phyloP scores from a whole-genome alignment of 2,113 vertebrate genomes.

The Cichladusa arquata region DNA sequence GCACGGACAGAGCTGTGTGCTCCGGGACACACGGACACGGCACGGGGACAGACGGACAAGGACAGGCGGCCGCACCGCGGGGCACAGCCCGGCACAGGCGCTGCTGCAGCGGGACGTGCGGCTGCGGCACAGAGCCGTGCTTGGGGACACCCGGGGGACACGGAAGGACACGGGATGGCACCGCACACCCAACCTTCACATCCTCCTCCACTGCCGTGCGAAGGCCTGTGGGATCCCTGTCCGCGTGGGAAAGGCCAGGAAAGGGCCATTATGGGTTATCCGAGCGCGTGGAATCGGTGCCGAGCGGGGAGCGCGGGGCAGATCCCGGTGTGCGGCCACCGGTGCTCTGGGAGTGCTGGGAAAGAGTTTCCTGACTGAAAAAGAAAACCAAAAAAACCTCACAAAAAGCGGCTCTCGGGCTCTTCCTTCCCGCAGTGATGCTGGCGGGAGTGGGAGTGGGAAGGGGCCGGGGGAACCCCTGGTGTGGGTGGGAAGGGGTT shows the following conservation, averaged over 20 bases:
- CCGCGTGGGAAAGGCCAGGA: background rate
- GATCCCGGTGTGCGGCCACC: background rate
- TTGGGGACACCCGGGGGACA: background rate
- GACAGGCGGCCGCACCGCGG: background rate
- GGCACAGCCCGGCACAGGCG: background rate
- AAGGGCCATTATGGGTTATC: slow-evolving; percentile 27
- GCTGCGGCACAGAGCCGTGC: background rate
- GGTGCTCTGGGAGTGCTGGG: background rate
- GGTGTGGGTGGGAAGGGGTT: background rate
- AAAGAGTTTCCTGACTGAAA: slow-evolving; percentile 35
- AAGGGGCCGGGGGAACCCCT: background rate
- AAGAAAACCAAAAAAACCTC: background rate
- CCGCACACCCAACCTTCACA: fast-evolving
- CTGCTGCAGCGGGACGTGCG: background rate
- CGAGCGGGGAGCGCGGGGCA: background rate
- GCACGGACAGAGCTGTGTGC: background rate
- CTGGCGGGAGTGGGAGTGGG: background rate
- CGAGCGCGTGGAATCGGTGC: background rate
- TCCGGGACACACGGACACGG: fast-evolving
- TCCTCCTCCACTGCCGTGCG: fast-evolving
- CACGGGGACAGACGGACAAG: background rate
- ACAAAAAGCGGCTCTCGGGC: background rate
- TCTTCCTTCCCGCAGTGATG: background rate
- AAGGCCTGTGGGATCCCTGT: background rate
- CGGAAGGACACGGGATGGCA: background rate